Conservation (phyloP, 2,113 vertebrate genomes). For the Tachysurus vachellii region DNA sequence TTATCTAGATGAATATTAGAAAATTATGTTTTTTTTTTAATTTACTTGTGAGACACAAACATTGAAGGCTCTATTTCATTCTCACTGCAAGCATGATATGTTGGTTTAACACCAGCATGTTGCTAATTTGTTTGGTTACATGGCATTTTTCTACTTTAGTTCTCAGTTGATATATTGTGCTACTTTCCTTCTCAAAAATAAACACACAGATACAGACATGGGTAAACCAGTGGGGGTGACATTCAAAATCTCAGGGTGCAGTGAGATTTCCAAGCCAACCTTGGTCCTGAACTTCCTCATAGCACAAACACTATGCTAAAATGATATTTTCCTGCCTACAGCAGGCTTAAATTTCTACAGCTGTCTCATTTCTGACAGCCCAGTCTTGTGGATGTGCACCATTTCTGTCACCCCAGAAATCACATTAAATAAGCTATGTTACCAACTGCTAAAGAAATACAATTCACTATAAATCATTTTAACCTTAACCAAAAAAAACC, state of each 20-base stretch:
- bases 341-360: neutral
- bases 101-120: conserved; percentile 19
- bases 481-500: neutral
- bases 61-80: neutral
- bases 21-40: neutral
- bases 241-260: neutral
- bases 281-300: neutral
- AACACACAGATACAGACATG: neutral
- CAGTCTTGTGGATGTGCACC: neutral
- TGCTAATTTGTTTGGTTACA: conserved; percentile 11
- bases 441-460: neutral
- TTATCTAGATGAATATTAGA: neutral
- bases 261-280: neutral
- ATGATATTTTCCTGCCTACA: neutral
- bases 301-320: conserved; percentile 4
- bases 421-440: neutral
- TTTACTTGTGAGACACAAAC: neutral
- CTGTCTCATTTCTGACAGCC: neutral
- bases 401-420: neutral
- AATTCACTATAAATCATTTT: neutral
- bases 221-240: neutral
- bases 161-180: neutral
- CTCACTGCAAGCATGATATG: neutral
- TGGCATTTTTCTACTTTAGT: neutral
- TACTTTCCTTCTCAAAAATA: neutral